Percentiles rank a stretch among this genome's conserved stretches.
phyloP scores from a whole-genome alignment of 30 jellyfish, hydroid and myxozoan species.

The Calvadosia cruxmelitensis region DNA sequence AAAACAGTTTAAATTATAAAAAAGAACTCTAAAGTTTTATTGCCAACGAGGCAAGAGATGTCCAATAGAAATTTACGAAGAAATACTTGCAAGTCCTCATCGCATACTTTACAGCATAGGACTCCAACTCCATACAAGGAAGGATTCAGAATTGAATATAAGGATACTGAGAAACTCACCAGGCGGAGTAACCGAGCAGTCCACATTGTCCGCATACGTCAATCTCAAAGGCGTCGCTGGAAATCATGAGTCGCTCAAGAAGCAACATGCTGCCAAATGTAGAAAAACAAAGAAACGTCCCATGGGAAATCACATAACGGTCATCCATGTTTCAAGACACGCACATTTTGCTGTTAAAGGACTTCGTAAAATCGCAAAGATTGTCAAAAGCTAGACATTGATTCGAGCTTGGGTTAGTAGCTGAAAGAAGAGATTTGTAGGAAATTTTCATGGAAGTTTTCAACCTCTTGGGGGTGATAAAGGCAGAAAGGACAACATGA shows the following conservation, averaged over 20 bases:
- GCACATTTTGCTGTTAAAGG: not conserved
- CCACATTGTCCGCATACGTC: constrained; percentile 99
- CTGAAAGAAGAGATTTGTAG: too few species aligned
- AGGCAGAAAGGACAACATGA: too few species aligned
- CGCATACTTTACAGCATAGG: not conserved
- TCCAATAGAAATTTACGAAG: not conserved
- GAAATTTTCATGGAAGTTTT: too few species aligned
- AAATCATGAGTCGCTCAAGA: constrained; percentile 89
- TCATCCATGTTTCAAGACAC: constrained; percentile 3
- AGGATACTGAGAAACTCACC: constrained; percentile 45
- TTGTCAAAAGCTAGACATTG: too few species aligned
- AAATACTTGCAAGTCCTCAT: not conserved
- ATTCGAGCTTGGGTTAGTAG: too few species aligned
- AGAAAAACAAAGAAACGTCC: not conserved
- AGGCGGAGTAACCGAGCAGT: constrained; percentile 93
- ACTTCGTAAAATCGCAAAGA: too few species aligned
- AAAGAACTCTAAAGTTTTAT: not conserved
- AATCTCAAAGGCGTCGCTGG: constrained; percentile 97
- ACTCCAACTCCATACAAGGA: too few species aligned
- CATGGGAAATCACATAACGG: not conserved
- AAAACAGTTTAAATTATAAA: not conserved
- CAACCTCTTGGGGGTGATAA: too few species aligned
- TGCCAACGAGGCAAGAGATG: not conserved
- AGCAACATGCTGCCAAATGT: constrained; percentile 62
- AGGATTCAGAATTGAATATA: too few species aligned